Evolutionary conservation across 2,888 invertebrate species (phyloP), one percentile per base, ranked within the genome.

Genomic region (Ommatoiulus sabulosus): DNA sequence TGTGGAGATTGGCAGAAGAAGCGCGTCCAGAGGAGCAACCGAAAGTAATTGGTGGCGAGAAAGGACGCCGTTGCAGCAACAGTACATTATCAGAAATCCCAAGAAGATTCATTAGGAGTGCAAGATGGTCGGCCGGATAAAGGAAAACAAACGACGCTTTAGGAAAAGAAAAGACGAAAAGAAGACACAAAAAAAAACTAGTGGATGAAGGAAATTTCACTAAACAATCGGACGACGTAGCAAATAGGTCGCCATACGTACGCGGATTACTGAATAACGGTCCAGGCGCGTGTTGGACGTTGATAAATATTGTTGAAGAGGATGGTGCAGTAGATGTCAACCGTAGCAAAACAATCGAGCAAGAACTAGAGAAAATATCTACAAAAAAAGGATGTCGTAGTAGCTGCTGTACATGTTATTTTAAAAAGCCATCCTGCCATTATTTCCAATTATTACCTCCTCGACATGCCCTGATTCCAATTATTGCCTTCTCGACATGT

Each of bases 21-120:
- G 15, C 8, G 52, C 52, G 52, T 52, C 52, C 52, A 7, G 15
- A 52, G 46, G 46, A 46, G 46, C 46, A 46, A 46, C 46, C 8
- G 15, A 52, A 52, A 52, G 52, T 52, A 52, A 52, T 52, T 52
- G 52, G 10, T 52, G 15, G 52, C 52, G n/a, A 52, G 15, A 52
- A 52, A 52, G 52, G 52, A 52, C 15, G 52, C 52, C 46, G 8
- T 46, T 8, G 46, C 5, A 46, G 46, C 52, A 3, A 15, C 52
- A 52, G 52, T 52, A 52, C 52, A 15, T 52, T 52, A 52, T 52
- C 52, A 52, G 52, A 52, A 52, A 52, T 52, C 52, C 52, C 52
- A 52, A 52, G 52, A 52, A 52, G 52, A 52, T 52, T 52, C 52
- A 52, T 52, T 52, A 52, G 52, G 52, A 52, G 52, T 52, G 52